A percentile compares a stretch with the other conserved stretches of the same genome.
Conservation (phyloP, 1,140 invertebrate species). For the Pinna nobilis region DNA sequence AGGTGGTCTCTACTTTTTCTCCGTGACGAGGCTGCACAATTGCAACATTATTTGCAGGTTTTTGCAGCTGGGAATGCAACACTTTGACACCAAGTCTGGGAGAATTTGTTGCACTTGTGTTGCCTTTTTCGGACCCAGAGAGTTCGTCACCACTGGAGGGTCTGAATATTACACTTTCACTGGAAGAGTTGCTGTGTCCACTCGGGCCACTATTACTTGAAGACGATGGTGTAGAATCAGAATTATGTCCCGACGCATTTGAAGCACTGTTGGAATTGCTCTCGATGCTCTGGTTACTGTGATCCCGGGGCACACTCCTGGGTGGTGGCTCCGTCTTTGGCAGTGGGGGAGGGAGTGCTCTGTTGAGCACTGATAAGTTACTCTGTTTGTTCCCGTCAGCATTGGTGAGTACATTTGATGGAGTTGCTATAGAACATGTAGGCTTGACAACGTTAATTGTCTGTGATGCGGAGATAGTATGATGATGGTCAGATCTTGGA, state of each 20-base stretch:
- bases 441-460: constrained; percentile 70
- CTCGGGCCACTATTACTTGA: constrained; percentile 55
- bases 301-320: constrained; percentile 24
- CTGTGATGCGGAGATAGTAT: constrained; percentile 42
- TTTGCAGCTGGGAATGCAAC: constrained; percentile 59
- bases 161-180: constrained; percentile 64
- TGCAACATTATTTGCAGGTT: constrained; percentile 69
- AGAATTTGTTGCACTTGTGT: constrained; percentile 57
- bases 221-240: constrained; percentile 40
- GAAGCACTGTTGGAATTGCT: constrained; percentile 17
- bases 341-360: constrained; percentile 44
- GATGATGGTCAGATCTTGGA: constrained; percentile 30
- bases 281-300: constrained; percentile 21
- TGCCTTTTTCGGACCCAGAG: constrained; percentile 44
- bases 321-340: constrained; percentile 54
- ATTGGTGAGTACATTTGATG: constrained; percentile 50
- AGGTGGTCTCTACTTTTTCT: constrained; percentile 74
- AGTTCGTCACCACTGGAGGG: constrained; percentile 52
- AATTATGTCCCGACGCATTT: constrained; percentile 27
- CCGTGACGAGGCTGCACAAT: constrained; percentile 69
- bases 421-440: constrained; percentile 58
- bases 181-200: constrained; percentile 57
- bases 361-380: constrained; percentile 59
- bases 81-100: constrained; percentile 68
- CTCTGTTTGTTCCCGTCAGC: constrained; percentile 70